Conservation (phyloP, 2,113 vertebrate species). For the Cynocephalus volans region DNA sequence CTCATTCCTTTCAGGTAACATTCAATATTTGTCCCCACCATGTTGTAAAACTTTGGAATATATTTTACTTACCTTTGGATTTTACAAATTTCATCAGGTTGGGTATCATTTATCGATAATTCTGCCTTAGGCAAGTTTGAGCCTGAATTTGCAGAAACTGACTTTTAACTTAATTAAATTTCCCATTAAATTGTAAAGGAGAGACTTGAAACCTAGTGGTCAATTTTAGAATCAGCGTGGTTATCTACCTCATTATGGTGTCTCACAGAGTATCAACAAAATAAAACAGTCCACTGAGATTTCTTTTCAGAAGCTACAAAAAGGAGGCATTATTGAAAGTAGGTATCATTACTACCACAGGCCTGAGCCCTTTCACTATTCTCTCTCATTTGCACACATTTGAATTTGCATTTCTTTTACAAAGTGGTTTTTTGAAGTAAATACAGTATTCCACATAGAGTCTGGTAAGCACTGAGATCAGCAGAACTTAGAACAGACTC, state of each 20-base stretch:
- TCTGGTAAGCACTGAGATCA: rapidly evolving
- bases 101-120: not conserved
- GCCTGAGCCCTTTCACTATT: not conserved
- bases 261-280: not conserved
- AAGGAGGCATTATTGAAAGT: not conserved
- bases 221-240: not conserved
- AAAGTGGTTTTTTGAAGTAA: not conserved
- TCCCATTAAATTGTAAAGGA: not conserved
- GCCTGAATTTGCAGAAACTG: not conserved
- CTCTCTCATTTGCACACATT: not conserved
- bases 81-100: not conserved
- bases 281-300: not conserved
- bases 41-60: not conserved
- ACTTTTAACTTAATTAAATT: not conserved
- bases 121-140: not conserved
- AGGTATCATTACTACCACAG: not conserved
- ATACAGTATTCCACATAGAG: not conserved
- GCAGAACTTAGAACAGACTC: not conserved
- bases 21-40: not conserved
- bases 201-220: not conserved
- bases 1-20: not conserved
- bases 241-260: not conserved
- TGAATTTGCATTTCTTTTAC: not conserved
- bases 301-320: not conserved
- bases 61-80: not conserved